These are phyloP conservation scores for Meteorus cinctellus DNA, from an alignment of 2,888 invertebrate species.

Conservation along the genomic window DNA sequence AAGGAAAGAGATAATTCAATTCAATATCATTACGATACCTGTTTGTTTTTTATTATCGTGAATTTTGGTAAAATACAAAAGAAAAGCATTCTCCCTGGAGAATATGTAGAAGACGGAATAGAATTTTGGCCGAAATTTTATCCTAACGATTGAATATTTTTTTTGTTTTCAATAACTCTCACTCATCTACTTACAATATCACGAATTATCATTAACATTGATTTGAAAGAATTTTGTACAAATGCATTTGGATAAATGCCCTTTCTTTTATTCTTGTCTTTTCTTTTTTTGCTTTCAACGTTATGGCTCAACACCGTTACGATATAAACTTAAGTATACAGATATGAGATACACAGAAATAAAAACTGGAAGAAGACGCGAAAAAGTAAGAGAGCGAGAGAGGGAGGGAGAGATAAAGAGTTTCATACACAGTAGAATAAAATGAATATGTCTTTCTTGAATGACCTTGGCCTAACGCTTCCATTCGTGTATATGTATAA, in stretches of 20 bases:
- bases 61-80: too few relatives aligned
- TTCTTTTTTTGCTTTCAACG: conserved; percentile 28
- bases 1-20: background rate
- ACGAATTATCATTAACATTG: background rate
- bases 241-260: background rate
- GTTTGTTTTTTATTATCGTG: background rate
- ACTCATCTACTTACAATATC: background rate
- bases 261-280: background rate
- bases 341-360: conserved; percentile 16
- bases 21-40: background rate
- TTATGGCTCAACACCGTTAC: conserved; percentile 27
- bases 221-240: background rate
- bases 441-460: background rate
- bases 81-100: too few relatives aligned
- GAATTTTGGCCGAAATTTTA: background rate
- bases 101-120: background rate
- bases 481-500: conserved; percentile 13
- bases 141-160: background rate
- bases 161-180: background rate
- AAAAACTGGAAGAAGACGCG: background rate
- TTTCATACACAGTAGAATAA: background rate
- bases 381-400: background rate
- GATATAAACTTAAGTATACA: conserved; percentile 18
- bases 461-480: conserved; percentile 16
- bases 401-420: conserved; percentile 17